Base-by-base conservation (phyloP, 2,888 invertebrate genomes). In the Empis stercorea region DNA sequence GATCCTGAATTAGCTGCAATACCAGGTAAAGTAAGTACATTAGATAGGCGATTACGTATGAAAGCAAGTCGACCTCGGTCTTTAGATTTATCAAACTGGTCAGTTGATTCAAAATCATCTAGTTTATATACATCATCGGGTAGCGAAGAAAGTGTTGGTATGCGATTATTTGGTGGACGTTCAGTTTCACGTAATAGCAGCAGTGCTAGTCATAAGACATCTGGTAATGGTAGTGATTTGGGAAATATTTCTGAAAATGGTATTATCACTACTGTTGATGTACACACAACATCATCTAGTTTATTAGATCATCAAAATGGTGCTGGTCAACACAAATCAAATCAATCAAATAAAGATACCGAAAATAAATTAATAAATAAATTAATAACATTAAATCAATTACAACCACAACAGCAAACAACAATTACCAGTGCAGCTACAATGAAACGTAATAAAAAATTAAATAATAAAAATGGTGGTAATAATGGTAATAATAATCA, bases 1-100 rank as follows among this genome's bases (percentile, higher is more conserved):
- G 88, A 89, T 61, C 89, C 89, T 0, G 89, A 89, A 62, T 63
- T 89, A 30, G 85, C 87, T 0, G 84, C 86, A 34, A 83, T 88
- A 61, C 87, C 87, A 2, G 83, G 81, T 59, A 80, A 86, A 66
- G 86, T 88, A 4, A 84, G 81, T 61, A 88, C 88, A 0, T 68
- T 89, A 41, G 88, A 88, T 62, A 73, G 88, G 23, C 75, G 88
- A 56, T 68, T 88, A 51, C 78, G 83, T 53, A 84, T 88, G 83
- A 83, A 87, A 57, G 84, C 85, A 2, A 84, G 85, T 13, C 72
- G 89, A 14, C 89, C 88, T 0, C 70, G 87, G 32, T 87, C 87
- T 1, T 67, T 89, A 32, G 89, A 89, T 65, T 68, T 89, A 1
- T 87, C 87, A 3, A 88, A 87, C 65, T 88, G 88, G 87, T 87